These are phyloP conservation scores for Hoplostethus mediterraneus DNA, from an alignment of 2,797 vertebrate genomes.

Conservation along the genomic window DNA sequence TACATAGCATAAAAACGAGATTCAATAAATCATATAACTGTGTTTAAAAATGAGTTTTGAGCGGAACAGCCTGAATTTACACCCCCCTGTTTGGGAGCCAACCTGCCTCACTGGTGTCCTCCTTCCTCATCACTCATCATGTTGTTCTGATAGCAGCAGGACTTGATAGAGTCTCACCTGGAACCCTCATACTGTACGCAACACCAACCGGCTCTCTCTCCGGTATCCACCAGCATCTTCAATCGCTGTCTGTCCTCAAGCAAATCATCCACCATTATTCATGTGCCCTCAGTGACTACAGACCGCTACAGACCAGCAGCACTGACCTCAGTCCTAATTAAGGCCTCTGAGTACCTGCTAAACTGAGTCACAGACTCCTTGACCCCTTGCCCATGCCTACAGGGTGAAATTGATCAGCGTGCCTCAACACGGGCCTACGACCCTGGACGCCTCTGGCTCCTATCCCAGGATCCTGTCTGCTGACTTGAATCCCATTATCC, in stretches of 20 bases:
- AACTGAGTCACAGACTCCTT: not conserved
- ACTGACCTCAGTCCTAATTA: constrained; percentile 56
- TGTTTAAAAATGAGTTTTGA: not conserved
- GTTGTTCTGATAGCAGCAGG: not conserved
- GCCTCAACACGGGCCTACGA: constrained; percentile 28
- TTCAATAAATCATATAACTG: too few species aligned
- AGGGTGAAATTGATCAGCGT: constrained; percentile 42
- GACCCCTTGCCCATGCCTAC: constrained; percentile 40
- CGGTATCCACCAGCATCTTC: not conserved
- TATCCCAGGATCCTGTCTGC: constrained; percentile 19
- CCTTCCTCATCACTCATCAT: not conserved
- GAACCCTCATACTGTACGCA: not conserved
- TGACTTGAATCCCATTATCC: not conserved
- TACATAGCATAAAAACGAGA: too few species aligned
- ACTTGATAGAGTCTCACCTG: not conserved
- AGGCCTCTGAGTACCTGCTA: too few species aligned
- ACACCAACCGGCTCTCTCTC: not conserved
- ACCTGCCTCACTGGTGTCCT: not conserved
- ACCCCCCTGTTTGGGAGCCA: not conserved
- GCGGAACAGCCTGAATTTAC: not conserved
- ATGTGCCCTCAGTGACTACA: not conserved
- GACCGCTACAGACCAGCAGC: constrained; percentile 14
- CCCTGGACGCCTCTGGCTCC: constrained; percentile 24
- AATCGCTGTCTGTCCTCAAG: not conserved
- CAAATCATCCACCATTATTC: not conserved